These are phyloP conservation scores for Xerus rutilus DNA, from an alignment of 2,797 vertebrate genomes.

Conservation along the genomic window DNA sequence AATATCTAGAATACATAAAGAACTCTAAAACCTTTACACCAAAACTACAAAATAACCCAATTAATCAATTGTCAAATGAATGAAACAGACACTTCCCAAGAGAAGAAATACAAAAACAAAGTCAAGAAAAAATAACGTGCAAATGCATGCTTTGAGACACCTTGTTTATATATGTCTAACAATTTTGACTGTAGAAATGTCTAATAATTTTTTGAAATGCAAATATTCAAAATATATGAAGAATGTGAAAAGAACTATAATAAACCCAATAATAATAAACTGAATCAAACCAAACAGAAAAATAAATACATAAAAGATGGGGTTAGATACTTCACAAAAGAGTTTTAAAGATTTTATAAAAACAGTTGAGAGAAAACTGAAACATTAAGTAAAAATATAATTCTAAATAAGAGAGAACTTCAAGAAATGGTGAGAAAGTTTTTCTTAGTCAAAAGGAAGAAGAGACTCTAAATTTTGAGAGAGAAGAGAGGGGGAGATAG, in stretches of 20 bases:
- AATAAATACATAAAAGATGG: not conserved
- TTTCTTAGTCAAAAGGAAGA: not conserved
- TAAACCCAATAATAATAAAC: not conserved
- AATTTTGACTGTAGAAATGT: not conserved
- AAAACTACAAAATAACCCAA: too few relatives aligned
- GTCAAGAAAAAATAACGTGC: too few relatives aligned
- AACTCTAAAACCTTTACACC: too few relatives aligned
- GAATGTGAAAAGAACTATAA: not conserved
- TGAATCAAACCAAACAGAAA: not conserved
- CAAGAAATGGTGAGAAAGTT: not conserved
- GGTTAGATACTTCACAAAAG: not conserved
- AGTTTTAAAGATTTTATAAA: not conserved
- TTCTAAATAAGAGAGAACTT: not conserved
- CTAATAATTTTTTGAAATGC: not conserved
- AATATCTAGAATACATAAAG: too few relatives aligned
- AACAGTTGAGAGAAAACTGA: not conserved
- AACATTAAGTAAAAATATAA: not conserved
- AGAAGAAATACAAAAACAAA: too few relatives aligned
- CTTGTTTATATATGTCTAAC: not conserved
- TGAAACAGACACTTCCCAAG: too few relatives aligned
- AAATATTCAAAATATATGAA: not conserved
- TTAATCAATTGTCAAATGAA: too few relatives aligned
- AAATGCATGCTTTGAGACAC: not conserved
- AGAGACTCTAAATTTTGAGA: not conserved
- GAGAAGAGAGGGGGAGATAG: not conserved